Conservation (phyloP, 2,797 vertebrate species). For the Numenius phaeopus region DNA sequence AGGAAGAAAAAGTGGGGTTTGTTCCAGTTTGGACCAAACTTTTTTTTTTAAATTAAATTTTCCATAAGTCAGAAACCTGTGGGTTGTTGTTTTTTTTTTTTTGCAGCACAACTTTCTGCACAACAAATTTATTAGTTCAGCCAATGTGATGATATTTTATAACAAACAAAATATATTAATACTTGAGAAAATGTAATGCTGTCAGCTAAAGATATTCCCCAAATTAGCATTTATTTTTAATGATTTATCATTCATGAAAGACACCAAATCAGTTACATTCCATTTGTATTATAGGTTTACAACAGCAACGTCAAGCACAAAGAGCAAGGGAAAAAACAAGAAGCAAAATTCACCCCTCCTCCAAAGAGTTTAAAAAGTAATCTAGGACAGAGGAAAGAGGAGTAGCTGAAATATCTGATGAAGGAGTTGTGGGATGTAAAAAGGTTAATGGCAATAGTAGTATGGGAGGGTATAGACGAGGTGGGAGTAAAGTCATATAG, state of each 20-base stretch:
- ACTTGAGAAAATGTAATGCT: background rate
- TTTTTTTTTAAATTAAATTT: background rate
- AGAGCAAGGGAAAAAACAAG: background rate
- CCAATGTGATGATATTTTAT: background rate
- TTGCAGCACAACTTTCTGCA: background rate
- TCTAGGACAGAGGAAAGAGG: background rate
- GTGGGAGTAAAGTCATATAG: background rate
- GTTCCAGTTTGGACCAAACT: rapidly evolving
- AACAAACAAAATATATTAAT: background rate
- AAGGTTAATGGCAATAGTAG: background rate
- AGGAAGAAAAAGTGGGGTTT: background rate
- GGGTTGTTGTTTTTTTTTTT: background rate
- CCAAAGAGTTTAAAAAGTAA: background rate
- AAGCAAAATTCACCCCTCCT: background rate
- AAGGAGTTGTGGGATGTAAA: background rate
- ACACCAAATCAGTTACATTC: background rate
- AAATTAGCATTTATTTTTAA: background rate
- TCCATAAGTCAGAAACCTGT: rapidly evolving
- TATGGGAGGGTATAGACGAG: background rate
- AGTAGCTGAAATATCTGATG: background rate
- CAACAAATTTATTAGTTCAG: background rate
- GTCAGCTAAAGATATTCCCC: background rate
- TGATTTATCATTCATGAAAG: background rate
- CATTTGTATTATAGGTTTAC: background rate
- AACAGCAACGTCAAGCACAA: background rate